Evolutionary conservation across 2,888 invertebrate genomes (phyloP), one percentile per base, ranked within the genome.

Genomic region (Notocelia uddmanniana): DNA sequence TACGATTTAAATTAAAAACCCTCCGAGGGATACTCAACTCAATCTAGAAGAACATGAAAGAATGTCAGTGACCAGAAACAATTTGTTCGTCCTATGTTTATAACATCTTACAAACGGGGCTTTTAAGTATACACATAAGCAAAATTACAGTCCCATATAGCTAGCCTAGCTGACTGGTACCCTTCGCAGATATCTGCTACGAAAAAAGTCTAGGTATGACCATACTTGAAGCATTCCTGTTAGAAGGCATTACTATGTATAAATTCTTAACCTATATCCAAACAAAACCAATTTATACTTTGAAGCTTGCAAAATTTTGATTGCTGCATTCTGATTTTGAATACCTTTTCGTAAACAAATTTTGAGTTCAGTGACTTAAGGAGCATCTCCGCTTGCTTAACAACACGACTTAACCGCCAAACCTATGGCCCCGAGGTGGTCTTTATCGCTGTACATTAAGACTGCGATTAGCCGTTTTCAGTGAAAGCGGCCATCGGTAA

Each of bases 281-380:
- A 15, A 37, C 18, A 37, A 55, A 62, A 37, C 18, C 48, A 55
- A 62, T 57, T 68, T 55, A 72, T 68, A 68, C 67, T 59, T 21
- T 31, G 60, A 54, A 57, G 68, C 60, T 68, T 72, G 68, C 72
- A 57, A 72, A 72, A 62, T 72, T 72, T 57, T 59, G 58, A 54
- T 48, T 48, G 57, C 41, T 68, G 72, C 62, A 72, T 72, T 68
- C 37, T 62, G 67, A 68, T 68, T 59, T 67, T 67, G 67, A 54
- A 67, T 71, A 37, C 52, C 18, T 48, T 62, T 62, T 55, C 48
- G 54, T 48, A 62, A 55, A 68, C 50, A 62, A 73, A 74, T 71
- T 71, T 74, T 71, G 63, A 68, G 74, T 71, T 71, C 74, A 71
- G 62, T 71, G 74, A 74, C 60, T 73, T 66, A 67, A 70, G 26